phyloP scores from a whole-genome alignment of 1,140 invertebrate genomes.

The Drosophila carrolli region DNA sequence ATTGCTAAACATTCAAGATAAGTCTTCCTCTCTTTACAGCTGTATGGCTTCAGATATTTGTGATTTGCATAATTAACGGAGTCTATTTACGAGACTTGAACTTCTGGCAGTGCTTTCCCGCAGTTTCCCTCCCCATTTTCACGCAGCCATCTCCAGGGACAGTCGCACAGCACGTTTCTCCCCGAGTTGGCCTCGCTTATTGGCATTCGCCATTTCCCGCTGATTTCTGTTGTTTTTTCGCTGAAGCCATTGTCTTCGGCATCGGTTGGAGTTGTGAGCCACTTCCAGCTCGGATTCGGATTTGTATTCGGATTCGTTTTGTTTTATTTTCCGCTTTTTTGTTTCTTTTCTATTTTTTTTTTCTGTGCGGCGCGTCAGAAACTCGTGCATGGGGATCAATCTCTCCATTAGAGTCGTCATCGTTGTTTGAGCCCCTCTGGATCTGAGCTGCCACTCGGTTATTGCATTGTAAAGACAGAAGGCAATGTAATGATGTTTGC shows the following conservation, averaged over 20 bases:
- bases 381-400: slow-evolving; percentile 57
- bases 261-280: slow-evolving; percentile 10
- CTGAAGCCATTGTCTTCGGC: slow-evolving; percentile 42
- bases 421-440: slow-evolving; percentile 4
- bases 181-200: slow-evolving; percentile 23
- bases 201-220: slow-evolving; percentile 49
- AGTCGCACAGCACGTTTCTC: slow-evolving; percentile 28
- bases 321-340: slow-evolving; percentile 24
- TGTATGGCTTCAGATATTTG: too few relatives aligned
- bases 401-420: slow-evolving; percentile 46
- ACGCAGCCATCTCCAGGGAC: slow-evolving; percentile 24
- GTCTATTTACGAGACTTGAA: background rate
- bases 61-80: too few relatives aligned
- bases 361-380: slow-evolving; percentile 36
- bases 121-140: background rate
- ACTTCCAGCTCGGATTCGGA: slow-evolving; percentile 14
- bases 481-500: slow-evolving; percentile 56
- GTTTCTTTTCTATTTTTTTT: background rate
- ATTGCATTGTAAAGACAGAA: slow-evolving; percentile 53
- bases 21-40: too few relatives aligned
- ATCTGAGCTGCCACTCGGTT: slow-evolving; percentile 20
- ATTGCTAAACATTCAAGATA: too few relatives aligned
- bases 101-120: background rate
- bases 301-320: slow-evolving; percentile 20
- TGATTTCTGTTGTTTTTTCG: slow-evolving; percentile 42